These are phyloP conservation scores for Mesoligia furuncula DNA, from an alignment of 2,888 invertebrate genomes.

Conservation along the genomic window DNA sequence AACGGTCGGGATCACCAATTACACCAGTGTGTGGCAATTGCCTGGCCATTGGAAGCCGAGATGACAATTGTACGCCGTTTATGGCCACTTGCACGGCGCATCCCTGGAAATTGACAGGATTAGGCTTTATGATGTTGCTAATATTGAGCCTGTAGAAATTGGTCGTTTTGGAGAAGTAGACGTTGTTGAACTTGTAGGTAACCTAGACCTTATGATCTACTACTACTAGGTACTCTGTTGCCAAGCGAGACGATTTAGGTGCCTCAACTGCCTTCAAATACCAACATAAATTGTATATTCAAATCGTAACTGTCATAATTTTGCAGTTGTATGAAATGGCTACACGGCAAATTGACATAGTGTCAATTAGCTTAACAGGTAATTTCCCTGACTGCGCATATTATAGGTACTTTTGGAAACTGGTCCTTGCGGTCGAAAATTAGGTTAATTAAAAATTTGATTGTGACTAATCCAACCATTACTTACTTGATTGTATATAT, in stretches of 20 bases:
- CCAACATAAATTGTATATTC: background rate
- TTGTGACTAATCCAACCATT: background rate
- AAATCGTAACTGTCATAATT: background rate
- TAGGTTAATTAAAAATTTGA: background rate
- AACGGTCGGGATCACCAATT: constrained; percentile 75
- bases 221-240: background rate
- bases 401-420: background rate
- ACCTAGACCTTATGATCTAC: background rate
- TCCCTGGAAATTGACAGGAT: constrained; percentile 67
- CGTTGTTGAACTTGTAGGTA: background rate
- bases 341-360: background rate
- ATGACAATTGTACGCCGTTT: constrained; percentile 77
- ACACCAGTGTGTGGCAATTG: constrained; percentile 79
- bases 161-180: background rate
- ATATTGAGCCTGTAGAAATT: constrained; percentile 20
- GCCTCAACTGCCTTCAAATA: background rate
- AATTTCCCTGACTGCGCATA: background rate
- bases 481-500: background rate
- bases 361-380: background rate
- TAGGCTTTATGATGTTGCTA: constrained; percentile 22
- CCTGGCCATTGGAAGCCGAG: constrained; percentile 64
- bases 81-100: constrained; percentile 72
- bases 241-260: too few relatives aligned
- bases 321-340: background rate
- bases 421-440: background rate